Base-by-base conservation (phyloP, 2,888 invertebrate species). In the Malthinus seriepunctatus region DNA sequence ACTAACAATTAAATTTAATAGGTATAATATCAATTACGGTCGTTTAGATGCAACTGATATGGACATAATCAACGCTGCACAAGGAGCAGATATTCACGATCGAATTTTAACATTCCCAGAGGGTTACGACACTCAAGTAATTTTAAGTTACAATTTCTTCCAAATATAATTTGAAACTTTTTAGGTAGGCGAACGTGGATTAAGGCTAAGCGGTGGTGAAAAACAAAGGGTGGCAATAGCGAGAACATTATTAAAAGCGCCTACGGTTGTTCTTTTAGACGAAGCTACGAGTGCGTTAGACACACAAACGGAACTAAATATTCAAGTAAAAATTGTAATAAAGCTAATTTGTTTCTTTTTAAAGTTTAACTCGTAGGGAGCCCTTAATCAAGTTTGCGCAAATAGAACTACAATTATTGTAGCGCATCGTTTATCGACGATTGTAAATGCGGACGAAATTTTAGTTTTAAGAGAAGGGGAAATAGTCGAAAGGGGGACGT, bases 161-260 rank as follows among this genome's bases (percentile, higher is more conserved):
- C n/a, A 31, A 7, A 1, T 31, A 3, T 15, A 23, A 31, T 15
- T 42, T 32, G 9, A 42, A 14, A 12, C 11, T 9, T 2, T 12
- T 51, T 62, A 90, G 87, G 93, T 98, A 12, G 98, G 98, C 5
- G 98, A 98, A 79, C 83, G 98, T 73, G 98, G 98, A 4, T 79
- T 98, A 56, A 88, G 96, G 63, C 81, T 98, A 60, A 97, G 97
- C 75, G 98, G 98, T 1, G 98, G 98, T 1, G 98, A 98, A 76
- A 98, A 99, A 73, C 98, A 99, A 77, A 84, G 97, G 65, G 94
- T 98, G 56, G 98, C 97, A 0, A 98, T 98, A 64, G 98, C 98
- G 0, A 82, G 98, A 63, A 97, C 97, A 0, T 83, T 99, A 15
- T 83, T 99, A 15, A 98, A 98, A 77, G 85, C 93, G 2, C 97